Conservation (phyloP, 2,888 invertebrate species). For the Cerceris ruficornis region DNA sequence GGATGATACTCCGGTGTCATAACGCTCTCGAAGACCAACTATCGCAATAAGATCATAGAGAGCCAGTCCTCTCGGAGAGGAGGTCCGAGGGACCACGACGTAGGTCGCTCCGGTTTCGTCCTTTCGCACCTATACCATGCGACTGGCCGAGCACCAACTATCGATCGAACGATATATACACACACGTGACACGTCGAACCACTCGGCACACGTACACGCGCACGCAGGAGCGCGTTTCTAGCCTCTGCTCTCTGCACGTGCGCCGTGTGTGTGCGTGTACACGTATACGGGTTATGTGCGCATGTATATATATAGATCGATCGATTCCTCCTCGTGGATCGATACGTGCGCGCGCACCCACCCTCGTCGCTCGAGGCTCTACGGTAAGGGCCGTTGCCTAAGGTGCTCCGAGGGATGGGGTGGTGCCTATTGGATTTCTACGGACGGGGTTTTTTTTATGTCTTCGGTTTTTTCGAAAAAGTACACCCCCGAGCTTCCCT, state of each 20-base stretch:
- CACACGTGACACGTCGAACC: conserved; percentile 39
- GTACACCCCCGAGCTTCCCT: conserved; percentile 8
- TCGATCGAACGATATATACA: conserved; percentile 62
- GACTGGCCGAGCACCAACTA: conserved; percentile 59
- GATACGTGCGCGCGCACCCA: conserved; percentile 62
- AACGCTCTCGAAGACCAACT: neutral
- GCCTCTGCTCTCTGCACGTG: conserved; percentile 28
- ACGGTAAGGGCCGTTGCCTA: conserved; percentile 51
- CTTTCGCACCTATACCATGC: conserved; percentile 53
- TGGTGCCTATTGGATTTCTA: conserved; percentile 55
- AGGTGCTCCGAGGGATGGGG: conserved; percentile 44
- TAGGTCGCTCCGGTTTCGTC: conserved; percentile 50
- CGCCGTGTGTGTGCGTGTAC: conserved; percentile 14
- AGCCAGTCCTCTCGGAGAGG: conserved; percentile 29
- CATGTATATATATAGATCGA: conserved; percentile 61
- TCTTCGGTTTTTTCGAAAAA: conserved; percentile 34
- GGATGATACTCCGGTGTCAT: neutral
- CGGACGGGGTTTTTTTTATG: conserved; percentile 22
- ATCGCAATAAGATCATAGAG: conserved; percentile 46
- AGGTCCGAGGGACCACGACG: conserved; percentile 42
- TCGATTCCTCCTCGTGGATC: conserved; percentile 62
- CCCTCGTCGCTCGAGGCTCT: conserved; percentile 38
- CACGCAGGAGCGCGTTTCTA: conserved; percentile 35
- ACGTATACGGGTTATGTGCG: conserved; percentile 29
- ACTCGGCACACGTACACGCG: neutral